Evolutionary conservation across 2,113 vertebrate genomes (phyloP).

Genomic region (Murina feae): DNA sequence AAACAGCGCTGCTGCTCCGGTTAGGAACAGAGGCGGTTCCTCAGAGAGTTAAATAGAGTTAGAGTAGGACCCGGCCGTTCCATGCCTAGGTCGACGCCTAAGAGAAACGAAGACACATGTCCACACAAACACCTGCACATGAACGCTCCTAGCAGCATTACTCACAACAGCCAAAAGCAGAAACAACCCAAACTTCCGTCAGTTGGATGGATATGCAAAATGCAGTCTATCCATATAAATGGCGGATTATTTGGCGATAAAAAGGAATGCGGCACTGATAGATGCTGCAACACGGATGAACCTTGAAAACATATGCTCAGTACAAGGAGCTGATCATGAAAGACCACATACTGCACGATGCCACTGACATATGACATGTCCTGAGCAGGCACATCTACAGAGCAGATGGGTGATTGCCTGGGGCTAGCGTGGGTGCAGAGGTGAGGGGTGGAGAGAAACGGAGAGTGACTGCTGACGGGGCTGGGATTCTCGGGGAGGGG

Average conservation of each 20-base stretch:
- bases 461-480: neutral
- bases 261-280: neutral
- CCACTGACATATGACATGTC: neutral
- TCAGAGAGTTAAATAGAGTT: neutral
- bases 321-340: neutral
- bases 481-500: neutral
- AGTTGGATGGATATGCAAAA: neutral
- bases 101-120: neutral
- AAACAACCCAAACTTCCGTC: neutral
- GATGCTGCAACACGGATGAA: neutral
- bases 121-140: neutral
- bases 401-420: neutral
- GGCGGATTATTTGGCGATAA: neutral
- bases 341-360: neutral
- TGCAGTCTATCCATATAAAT: too few relatives aligned
- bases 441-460: neutral
- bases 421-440: neutral
- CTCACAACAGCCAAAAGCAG: neutral
- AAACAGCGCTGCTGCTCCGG: neutral
- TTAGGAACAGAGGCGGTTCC: neutral
- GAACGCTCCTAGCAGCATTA: neutral
- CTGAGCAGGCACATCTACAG: neutral
- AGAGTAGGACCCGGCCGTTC: neutral
- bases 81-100: neutral
- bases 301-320: neutral